Evolutionary conservation across 2,888 invertebrate genomes (phyloP).

Genomic region (Dioctria linearis): DNA sequence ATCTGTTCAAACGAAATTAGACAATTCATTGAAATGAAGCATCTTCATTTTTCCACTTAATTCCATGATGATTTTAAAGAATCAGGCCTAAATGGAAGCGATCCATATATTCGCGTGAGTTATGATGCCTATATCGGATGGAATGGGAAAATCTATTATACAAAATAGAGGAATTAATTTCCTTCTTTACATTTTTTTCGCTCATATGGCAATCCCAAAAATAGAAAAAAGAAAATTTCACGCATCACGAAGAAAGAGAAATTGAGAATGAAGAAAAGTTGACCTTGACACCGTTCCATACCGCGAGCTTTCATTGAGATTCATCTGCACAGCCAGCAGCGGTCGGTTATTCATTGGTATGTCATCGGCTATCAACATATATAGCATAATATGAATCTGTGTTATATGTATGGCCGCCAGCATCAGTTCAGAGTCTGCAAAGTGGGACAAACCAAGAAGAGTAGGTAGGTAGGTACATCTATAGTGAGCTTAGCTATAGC

Average conservation of each 20-base stretch:
- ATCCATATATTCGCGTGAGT: not conserved
- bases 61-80: not conserved
- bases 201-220: not conserved
- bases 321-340: not conserved
- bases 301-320: not conserved
- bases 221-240: no score
- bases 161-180: not conserved
- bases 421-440: not conserved
- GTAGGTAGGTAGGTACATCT: no score
- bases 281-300: not conserved
- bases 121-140: not conserved
- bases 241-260: not conserved
- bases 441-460: not conserved
- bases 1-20: not conserved
- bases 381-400: not conserved
- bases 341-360: not conserved
- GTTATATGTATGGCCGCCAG: not conserved
- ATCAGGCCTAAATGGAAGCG: not conserved
- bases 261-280: not conserved
- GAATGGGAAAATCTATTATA: not conserved
- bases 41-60: not conserved
- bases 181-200: not conserved
- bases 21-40: not conserved
- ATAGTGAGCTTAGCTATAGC: no score
- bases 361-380: not conserved